Base-by-base conservation (phyloP, 2,888 invertebrate species). In the Caenorhabditis sinica region DNA sequence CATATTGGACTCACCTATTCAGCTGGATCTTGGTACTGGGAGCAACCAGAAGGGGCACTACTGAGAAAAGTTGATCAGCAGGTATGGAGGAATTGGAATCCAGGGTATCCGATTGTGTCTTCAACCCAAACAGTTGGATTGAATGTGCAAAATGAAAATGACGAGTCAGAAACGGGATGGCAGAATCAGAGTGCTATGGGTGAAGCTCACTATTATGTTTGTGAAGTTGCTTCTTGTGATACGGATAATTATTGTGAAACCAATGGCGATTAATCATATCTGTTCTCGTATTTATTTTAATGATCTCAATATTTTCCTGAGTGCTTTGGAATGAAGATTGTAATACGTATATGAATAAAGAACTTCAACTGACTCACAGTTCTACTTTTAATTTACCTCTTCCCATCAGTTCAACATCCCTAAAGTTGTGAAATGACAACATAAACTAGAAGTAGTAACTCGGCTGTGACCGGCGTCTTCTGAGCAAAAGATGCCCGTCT, bases 201-300 rank as follows among this genome's bases (percentile, higher is more conserved):
- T 13, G 72, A 43, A 4, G 43, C 68, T 9, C 53, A 65, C 36
- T 43, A 73, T 23, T 81, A 81, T 51, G 51, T 73, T 15, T 81
- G 80, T 45, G 73, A 81, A 66, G 40, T 53, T 2, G 40, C 36
- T 33, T 66, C 73, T 6, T 81, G 80, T 65, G 80, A 81, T 40
- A 73, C 80, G 3, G 73, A 81, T n/a, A 73, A 68, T 17, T 81
- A 73, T 51, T 81, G 80, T 20, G 56, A n/a, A 49, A 20, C 49
- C n/a, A 8, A 49, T 17, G 17, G n/a, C 20, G 20, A 49, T 49
- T 49, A 49, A 49, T 49, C 20, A n/a, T n/a, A n/a, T n/a, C n/a
- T n/a, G n/a, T n/a, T n/a, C n/a, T n/a, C n/a, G n/a, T n/a, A n/a
- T n/a, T n/a, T n/a, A n/a, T 13, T 40, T 40, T 11, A 13, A 6